Evolutionary conservation across 2,113 vertebrate genomes (phyloP).

Genomic region (Corvus hawaiiensis): DNA sequence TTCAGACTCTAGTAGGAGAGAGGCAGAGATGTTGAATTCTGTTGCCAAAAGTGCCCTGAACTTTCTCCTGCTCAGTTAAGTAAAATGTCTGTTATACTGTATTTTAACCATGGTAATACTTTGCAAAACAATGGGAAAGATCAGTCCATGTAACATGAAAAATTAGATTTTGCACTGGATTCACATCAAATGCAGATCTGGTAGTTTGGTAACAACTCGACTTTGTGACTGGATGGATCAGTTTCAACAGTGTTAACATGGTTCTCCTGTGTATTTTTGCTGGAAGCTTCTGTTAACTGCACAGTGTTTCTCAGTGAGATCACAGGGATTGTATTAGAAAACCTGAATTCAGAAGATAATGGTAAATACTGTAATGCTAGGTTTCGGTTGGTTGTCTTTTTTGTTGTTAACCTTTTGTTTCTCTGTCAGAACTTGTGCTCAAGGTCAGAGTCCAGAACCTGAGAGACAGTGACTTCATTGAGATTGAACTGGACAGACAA

Average conservation of each 20-base stretch:
- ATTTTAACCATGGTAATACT: neutral
- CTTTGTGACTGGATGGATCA: neutral
- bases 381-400: neutral
- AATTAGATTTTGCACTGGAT: neutral
- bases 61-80: neutral
- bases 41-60: neutral
- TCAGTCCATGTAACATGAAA: neutral
- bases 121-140: neutral
- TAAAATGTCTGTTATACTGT: neutral
- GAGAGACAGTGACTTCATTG: constrained; percentile 88
- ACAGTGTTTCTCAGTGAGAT: neutral
- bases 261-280: neutral
- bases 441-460: constrained; percentile 88
- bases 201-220: neutral
- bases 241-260: neutral
- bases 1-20: neutral
- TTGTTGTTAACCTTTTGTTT: neutral
- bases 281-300: neutral
- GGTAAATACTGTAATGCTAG: neutral
- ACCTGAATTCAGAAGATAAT: neutral
- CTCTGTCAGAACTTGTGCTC: constrained; percentile 81
- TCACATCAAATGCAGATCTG: neutral
- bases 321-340: neutral
- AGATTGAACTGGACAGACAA: constrained; percentile 87
- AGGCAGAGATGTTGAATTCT: neutral